Conservation (phyloP, 2,113 vertebrate species). For the Dicrurus megarhynchus region DNA sequence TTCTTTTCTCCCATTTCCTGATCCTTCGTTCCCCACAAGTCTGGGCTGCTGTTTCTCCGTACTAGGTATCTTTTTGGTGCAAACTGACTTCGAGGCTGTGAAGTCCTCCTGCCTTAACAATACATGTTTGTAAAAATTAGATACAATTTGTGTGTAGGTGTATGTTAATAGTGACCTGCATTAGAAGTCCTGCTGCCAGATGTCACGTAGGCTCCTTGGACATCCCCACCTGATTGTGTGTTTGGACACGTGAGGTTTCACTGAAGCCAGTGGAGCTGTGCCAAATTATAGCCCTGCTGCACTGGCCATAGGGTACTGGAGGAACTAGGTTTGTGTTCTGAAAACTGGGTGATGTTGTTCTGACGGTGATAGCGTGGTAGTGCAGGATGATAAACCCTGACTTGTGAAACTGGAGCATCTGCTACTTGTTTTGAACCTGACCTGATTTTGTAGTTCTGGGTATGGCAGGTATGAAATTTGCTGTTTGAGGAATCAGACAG, state of each 20-base stretch:
- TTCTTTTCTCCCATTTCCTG: not conserved
- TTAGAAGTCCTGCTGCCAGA: not conserved
- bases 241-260: not conserved
- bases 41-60: not conserved
- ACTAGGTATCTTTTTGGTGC: accelerated
- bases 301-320: not conserved
- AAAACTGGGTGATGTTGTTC: not conserved
- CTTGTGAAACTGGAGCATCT: not conserved
- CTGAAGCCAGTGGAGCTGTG: not conserved
- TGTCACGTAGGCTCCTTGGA: not conserved
- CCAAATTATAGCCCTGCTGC: not conserved
- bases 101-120: accelerated
- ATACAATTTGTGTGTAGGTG: not conserved
- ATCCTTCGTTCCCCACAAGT: not conserved
- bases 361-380: not conserved
- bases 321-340: not conserved
- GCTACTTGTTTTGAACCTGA: not conserved
- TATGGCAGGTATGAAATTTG: not conserved
- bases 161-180: not conserved
- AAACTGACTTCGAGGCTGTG: not conserved
- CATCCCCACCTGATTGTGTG: not conserved
- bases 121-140: accelerated
- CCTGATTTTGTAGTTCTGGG: constrained; percentile 8
- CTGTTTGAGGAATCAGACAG: not conserved
- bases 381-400: not conserved